A percentile compares a stretch with the other conserved stretches of the same genome.
Conservation (phyloP, 2,113 vertebrate genomes). For the Pelusios castaneus region DNA sequence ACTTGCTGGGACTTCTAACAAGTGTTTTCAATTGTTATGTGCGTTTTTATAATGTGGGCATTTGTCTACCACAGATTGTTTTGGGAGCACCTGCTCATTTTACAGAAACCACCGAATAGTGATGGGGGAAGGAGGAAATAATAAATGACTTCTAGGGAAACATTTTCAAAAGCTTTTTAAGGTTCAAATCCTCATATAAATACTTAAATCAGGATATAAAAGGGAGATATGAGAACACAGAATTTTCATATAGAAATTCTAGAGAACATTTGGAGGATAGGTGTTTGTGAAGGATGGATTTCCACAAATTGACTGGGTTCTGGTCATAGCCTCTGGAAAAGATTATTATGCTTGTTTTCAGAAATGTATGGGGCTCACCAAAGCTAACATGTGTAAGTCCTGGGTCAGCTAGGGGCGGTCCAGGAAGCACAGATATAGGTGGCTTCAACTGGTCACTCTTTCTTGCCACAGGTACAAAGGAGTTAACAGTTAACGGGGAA, state of each 20-base stretch:
- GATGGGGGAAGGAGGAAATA: not conserved
- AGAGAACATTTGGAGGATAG: not conserved
- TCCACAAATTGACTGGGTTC: not conserved
- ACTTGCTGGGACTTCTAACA: not conserved
- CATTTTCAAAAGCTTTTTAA: not conserved
- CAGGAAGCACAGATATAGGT: not conserved
- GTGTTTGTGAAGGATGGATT: not conserved
- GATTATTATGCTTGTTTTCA: not conserved
- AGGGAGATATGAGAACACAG: not conserved
- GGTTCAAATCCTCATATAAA: not conserved
- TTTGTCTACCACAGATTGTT: not conserved
- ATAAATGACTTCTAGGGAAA: not conserved
- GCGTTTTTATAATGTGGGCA: conserved; percentile 8
- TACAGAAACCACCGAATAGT: not conserved
- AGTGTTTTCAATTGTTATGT: not conserved
- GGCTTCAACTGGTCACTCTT: not conserved
- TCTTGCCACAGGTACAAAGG: not conserved
- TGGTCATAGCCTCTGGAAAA: not conserved
- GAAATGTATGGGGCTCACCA: not conserved
- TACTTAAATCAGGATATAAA: not conserved
- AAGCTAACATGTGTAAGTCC: not conserved
- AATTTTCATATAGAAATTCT: not conserved
- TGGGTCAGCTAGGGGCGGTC: not conserved
- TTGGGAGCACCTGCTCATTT: not conserved
- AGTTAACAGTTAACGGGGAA: not conserved